Percentiles rank a stretch among this genome's conserved stretches.
phyloP scores from a whole-genome alignment of 2,888 invertebrate genomes.

The Bhutanitis thaidina region DNA sequence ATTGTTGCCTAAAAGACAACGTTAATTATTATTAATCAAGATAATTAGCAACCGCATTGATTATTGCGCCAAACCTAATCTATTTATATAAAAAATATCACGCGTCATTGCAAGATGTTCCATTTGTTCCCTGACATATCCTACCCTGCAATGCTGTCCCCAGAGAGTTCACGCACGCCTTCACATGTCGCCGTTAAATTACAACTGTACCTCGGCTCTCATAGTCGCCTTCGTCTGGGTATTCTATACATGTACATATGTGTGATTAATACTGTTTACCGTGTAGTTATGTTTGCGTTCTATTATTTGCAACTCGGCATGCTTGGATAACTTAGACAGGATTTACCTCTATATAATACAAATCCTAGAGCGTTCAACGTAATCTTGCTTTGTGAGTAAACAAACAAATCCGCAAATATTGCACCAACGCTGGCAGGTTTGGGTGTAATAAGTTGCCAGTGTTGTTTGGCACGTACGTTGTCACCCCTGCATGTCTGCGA shows the following conservation, averaged over 20 bases:
- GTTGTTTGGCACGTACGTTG: conserved; percentile 34
- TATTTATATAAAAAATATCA: conserved; percentile 9
- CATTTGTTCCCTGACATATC: conserved; percentile 21
- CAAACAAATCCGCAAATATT: conserved; percentile 30
- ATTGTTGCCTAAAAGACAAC: too few relatives aligned
- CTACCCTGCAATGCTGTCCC: conserved; percentile 21
- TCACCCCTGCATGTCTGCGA: conserved; percentile 32
- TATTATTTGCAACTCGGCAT: conserved; percentile 18
- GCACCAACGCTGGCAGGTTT: conserved; percentile 25
- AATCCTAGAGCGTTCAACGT: conserved; percentile 17
- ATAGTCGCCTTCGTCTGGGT: conserved; percentile 11
- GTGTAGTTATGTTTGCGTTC: conserved; percentile 3
- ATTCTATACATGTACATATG: neutral
- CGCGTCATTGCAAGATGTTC: conserved; percentile 17
- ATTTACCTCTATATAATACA: conserved; percentile 21
- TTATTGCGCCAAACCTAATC: too few relatives aligned
- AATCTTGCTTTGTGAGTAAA: conserved; percentile 25
- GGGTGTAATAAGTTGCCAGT: conserved; percentile 37
- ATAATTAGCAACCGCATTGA: too few relatives aligned
- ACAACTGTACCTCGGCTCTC: conserved; percentile 14
- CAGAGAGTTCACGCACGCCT: conserved; percentile 20
- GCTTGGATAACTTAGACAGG: conserved; percentile 15
- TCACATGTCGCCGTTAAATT: conserved; percentile 23
- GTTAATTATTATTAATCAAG: too few relatives aligned
- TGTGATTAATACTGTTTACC: neutral